Evolutionary conservation across 2,797 vertebrate species (phyloP), one percentile per base, ranked within the genome.

Genomic region (Pangasius larnaudii): DNA sequence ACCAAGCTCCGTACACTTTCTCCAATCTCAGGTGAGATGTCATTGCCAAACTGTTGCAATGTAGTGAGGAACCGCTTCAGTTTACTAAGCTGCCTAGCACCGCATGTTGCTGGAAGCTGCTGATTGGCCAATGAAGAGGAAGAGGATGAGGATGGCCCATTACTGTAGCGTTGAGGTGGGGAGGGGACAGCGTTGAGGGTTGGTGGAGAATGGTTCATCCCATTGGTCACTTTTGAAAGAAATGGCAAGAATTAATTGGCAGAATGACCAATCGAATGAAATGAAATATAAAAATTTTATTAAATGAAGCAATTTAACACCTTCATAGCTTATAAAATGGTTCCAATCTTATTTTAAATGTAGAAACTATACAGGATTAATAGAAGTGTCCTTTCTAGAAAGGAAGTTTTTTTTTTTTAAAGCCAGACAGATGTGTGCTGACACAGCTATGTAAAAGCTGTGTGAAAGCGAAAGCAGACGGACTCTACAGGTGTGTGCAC

Each of bases 51-150:
- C 95, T 99, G 99, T 93, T 99, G 99, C 92, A 99, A 95, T 58
- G 99, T 99, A 46, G 99, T 99, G 90, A 99, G 97, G 94, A 99
- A 99, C 6, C 99, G 98, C 88, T 99, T 99, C 90, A 99, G 96
- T 93, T 99, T 99, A 96, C 98, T 99, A 90, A 99, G 98, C 93
- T 99, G 99, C 88, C 99, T 96, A 53, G 98, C 99, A 1, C 99
- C 99, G 19, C 99, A 99, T 3, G 99, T 99, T 91, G 98, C 98
- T 0, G 99, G 99, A 90, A 99, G 97, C 93, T 99, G 98, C 92
- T 99, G 99, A 95, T 99, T 99, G 18, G 98, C 98, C 93, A 99
- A 95, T 0, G 98, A 98, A 1, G 98, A 99, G 27, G 98, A 99
- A 5, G 98, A 99, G 30, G 98, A 99, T 1, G 99, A 98, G 19